Percentiles rank a stretch among this genome's conserved stretches.
These are phyloP conservation scores for Eubucco bourcierii DNA, from an alignment of 2,113 vertebrate genomes.

Conservation along the genomic window DNA sequence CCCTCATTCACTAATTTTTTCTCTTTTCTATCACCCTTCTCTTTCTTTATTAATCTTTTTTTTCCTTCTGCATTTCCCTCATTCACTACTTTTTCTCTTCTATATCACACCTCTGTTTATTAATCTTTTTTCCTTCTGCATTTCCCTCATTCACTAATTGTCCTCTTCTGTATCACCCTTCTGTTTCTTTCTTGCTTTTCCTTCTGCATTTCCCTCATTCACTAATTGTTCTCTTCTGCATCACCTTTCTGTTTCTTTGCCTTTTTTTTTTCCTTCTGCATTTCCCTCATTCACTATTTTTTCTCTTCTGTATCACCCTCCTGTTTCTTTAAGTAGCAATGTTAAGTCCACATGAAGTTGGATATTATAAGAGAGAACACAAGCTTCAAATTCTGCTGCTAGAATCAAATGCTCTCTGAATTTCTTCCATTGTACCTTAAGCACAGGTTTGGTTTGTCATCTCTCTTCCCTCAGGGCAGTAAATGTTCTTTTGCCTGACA, in stretches of 20 bases:
- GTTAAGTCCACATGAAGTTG: neutral
- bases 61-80: neutral
- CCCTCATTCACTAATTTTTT: neutral
- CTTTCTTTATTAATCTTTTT: too few relatives aligned
- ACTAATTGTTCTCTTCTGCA: neutral
- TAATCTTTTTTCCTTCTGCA: too few relatives aligned
- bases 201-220: neutral
- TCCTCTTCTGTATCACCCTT: too few relatives aligned
- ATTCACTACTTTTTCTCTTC: neutral
- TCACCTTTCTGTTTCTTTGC: neutral
- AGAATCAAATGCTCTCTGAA: neutral
- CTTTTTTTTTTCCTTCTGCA: too few relatives aligned
- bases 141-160: too few relatives aligned
- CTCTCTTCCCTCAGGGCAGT: neutral
- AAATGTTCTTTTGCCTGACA: neutral
- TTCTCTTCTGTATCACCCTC: neutral
- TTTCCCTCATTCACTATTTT: neutral
- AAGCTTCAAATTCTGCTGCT: neutral
- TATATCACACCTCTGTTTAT: neutral
- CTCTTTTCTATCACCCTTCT: neutral
- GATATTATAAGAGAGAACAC: neutral
- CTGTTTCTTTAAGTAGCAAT: neutral
- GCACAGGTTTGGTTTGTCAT: neutral
- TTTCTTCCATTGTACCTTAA: neutral
- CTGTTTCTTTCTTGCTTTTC: neutral